phyloP scores from a whole-genome alignment of 2,888 invertebrate genomes.

The Apamea crenata region DNA sequence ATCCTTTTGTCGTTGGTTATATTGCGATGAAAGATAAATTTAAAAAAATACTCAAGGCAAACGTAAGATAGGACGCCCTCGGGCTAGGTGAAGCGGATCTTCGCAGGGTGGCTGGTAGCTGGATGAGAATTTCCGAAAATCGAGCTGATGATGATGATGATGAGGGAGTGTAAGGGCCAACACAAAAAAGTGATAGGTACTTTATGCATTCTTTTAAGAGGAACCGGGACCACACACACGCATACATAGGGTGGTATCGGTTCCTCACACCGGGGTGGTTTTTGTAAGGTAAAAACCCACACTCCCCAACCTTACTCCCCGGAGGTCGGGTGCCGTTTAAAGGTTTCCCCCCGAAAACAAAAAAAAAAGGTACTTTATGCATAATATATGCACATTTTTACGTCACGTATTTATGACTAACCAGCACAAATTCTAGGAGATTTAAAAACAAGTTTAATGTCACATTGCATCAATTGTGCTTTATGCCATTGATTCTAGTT shows the following conservation, averaged over 20 bases:
- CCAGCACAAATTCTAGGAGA: too few species aligned
- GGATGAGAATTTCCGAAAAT: neutral
- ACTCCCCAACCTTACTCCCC: too few species aligned
- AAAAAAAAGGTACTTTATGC: too few species aligned
- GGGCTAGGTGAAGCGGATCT: neutral
- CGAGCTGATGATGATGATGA: neutral
- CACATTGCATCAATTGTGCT: slow-evolving; percentile 6
- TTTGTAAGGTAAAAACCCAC: too few species aligned
- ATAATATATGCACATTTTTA: neutral
- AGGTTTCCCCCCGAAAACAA: too few species aligned
- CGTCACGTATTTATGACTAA: neutral
- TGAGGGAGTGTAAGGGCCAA: neutral
- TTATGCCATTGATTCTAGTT: slow-evolving; percentile 20
- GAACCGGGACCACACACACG: too few species aligned
- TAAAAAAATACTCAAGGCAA: neutral
- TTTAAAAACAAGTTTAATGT: slow-evolving; percentile 15
- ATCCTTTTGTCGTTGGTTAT: neutral
- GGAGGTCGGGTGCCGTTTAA: too few species aligned
- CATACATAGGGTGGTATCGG: too few species aligned
- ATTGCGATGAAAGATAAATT: neutral
- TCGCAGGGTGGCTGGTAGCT: neutral
- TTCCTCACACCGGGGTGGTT: too few species aligned
- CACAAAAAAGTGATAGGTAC: neutral
- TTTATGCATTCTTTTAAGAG: neutral
- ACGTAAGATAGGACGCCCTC: neutral